Base-by-base conservation (phyloP, 1,140 invertebrate species). In the Chelonus insularis region DNA sequence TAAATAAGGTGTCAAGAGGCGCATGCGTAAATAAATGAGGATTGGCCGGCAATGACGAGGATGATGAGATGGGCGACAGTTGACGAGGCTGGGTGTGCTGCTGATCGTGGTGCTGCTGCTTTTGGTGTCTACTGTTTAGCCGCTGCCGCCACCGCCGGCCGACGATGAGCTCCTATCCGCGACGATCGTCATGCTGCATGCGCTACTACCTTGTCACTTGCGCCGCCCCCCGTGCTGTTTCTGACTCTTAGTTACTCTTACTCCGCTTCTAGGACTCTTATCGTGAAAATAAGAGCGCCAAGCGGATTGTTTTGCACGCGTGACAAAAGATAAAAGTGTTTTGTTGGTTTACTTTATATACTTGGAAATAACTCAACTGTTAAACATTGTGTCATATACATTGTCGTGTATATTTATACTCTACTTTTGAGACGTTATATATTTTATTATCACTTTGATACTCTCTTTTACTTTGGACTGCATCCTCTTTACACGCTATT, bases 281-380 rank as follows among this genome's bases (percentile, higher is more conserved):
- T 55, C 51, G 51, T 55, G 51, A 39, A 55, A 37, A 55, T 55
- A 55, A 39, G 16, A 39, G 18, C 32, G 34, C 12, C 41, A 43
- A 43, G 12, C 41, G 34, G 51, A 55, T 55, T 55, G 51, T 55
- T 55, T 55, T 55, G 50, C 50, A 52, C 51, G 51, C 51, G 51
- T 55, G 36, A 55, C 51, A 39, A 55, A 55, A 55, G 51, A 55
- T 39, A 39, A 36, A 29, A 52, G 50, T 36, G 51, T 21, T 12
- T 43, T 55, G 14, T 34, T 29, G 11, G 29, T 32, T 18, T 52
- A 23, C 34, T 32, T 34, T 34, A 8, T 25, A 14, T 18, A 39
- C 20, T 55, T 11, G 16, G 16, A 36, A 16, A 18, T 5, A 51
- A 39, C 51, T 32, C 34, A 39, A 39, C 25, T 34, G 1, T 14